These are phyloP conservation scores for Teleogryllus occipitalis DNA, from an alignment of 1,140 invertebrate genomes.

Conservation along the genomic window DNA sequence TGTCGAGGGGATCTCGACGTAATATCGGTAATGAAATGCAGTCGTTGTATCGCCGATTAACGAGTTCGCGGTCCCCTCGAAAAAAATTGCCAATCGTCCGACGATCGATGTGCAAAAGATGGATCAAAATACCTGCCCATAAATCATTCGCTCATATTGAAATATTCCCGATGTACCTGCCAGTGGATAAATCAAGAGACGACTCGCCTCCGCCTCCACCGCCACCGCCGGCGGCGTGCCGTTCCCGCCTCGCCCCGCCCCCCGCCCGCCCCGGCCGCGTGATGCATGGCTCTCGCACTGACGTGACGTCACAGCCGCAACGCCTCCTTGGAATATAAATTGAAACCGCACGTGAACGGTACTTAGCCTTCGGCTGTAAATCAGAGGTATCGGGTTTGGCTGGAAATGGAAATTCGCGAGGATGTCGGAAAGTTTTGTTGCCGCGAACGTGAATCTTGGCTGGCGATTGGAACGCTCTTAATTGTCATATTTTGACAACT, in stretches of 20 bases:
- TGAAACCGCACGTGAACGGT: neutral
- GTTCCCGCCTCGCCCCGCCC: neutral
- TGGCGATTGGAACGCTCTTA: too few species aligned
- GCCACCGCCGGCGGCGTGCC: too few species aligned
- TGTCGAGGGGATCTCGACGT: neutral
- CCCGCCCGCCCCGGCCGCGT: neutral
- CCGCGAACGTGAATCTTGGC: too few species aligned
- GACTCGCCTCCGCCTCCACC: too few species aligned
- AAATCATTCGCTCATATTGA: neutral
- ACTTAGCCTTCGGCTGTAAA: neutral
- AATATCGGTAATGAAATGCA: neutral
- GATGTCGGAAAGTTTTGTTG: neutral
- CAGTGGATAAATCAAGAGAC: neutral
- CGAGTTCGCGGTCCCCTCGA: neutral
- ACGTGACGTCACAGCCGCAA: neutral
- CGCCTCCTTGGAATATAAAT: slow-evolving; percentile 1
- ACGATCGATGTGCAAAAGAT: neutral
- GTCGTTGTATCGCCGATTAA: neutral
- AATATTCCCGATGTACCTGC: slow-evolving; percentile 1
- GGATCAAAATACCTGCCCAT: neutral
- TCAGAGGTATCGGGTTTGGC: neutral
- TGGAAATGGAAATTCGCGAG: neutral
- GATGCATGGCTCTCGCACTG: neutral
- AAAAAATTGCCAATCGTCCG: neutral
- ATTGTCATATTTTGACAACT: too few species aligned